These are phyloP conservation scores for Rhopilema esculentum DNA, from an alignment of 30 jellyfish, hydroid and myxozoan species.

Conservation along the genomic window DNA sequence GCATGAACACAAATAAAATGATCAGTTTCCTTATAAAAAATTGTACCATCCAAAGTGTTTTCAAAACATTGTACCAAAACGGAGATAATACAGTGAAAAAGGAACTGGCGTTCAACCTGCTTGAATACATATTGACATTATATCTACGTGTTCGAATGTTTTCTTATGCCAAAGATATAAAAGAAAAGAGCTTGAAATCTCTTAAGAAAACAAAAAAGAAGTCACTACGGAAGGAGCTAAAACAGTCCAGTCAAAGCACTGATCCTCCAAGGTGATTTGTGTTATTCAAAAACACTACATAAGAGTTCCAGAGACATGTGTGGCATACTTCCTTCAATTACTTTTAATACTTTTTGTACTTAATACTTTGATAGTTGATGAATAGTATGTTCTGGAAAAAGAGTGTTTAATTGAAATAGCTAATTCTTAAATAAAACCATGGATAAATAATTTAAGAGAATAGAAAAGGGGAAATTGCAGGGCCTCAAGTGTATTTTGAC, in stretches of 20 bases:
- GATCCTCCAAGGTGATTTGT: background rate
- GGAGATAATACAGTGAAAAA: background rate
- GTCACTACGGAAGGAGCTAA: background rate
- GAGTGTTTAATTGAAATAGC: too few species aligned
- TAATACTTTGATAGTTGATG: background rate
- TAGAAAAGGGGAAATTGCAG: too few species aligned
- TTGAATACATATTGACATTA: background rate
- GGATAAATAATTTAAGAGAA: too few species aligned
- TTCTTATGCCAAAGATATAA: background rate
- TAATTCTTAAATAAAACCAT: too few species aligned
- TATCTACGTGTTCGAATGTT: background rate
- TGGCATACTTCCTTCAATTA: background rate
- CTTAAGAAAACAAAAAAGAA: background rate
- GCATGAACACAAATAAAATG: conserved; percentile 1
- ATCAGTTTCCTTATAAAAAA: background rate
- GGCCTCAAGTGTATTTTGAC: too few species aligned
- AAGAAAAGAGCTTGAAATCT: background rate
- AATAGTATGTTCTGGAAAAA: background rate
- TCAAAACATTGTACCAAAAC: conserved; percentile 2
- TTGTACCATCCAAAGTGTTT: background rate
- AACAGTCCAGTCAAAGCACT: background rate
- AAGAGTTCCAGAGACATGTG: background rate
- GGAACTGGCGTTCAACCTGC: background rate
- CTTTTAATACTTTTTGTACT: background rate
- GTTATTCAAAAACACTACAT: background rate